Conservation (phyloP, 2,113 vertebrate species). For the Thinocorus orbignyianus region DNA sequence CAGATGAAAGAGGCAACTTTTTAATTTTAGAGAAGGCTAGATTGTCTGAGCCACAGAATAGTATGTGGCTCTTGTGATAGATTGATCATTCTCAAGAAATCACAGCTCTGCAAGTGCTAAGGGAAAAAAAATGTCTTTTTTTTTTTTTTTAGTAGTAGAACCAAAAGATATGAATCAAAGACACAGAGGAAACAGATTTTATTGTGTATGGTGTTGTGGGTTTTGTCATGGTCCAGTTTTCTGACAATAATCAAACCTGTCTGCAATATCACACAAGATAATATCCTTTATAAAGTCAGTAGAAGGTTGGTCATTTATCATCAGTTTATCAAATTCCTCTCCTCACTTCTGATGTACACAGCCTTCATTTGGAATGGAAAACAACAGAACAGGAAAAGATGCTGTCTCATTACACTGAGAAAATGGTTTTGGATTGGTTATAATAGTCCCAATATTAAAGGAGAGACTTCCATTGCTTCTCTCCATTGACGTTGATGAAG, state of each 20-base stretch:
- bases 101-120: background rate
- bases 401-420: background rate
- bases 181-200: background rate
- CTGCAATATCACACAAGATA: background rate
- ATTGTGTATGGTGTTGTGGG: background rate
- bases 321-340: background rate
- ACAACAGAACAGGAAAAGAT: background rate
- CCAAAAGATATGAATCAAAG: background rate
- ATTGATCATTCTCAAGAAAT: background rate
- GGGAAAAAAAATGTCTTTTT: slow-evolving; percentile 7
- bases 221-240: background rate
- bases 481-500: background rate
- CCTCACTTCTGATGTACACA: background rate
- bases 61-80: background rate
- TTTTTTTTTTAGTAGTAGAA: background rate
- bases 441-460: background rate
- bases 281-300: background rate
- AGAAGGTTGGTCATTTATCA: slow-evolving; percentile 31
- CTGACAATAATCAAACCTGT: background rate
- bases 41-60: background rate
- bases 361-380: background rate
- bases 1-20: background rate
- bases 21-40: background rate
- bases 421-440: background rate
- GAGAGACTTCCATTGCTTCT: slow-evolving; percentile 30